These are phyloP conservation scores for Liodrosophila aerea DNA, from an alignment of 2,888 invertebrate genomes.

Conservation along the genomic window DNA sequence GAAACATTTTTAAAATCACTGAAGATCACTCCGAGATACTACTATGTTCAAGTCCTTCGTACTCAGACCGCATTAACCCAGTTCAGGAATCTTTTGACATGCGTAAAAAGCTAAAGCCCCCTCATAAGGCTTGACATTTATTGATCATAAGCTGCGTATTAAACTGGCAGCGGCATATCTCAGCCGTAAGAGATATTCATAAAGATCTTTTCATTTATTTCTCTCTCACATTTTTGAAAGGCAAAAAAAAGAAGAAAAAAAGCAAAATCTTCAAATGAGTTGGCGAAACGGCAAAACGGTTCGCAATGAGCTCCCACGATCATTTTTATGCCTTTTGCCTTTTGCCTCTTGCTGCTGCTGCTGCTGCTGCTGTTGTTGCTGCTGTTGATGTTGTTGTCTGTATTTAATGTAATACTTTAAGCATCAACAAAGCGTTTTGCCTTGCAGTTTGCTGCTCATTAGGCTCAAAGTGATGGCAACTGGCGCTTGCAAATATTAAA, in stretches of 20 bases:
- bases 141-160: conserved; percentile 76
- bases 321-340: conserved; percentile 41
- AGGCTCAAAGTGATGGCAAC: conserved; percentile 36
- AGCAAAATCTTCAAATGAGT: conserved; percentile 48
- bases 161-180: conserved; percentile 53
- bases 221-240: conserved; percentile 26
- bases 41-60: background rate
- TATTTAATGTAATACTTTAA: conserved; percentile 43
- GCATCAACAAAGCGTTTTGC: conserved; percentile 51
- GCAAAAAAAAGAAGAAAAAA: conserved; percentile 13
- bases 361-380: conserved; percentile 14
- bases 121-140: conserved; percentile 73
- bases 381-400: conserved; percentile 16
- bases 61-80: conserved; percentile 58
- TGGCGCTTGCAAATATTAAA: conserved; percentile 34
- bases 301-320: conserved; percentile 65
- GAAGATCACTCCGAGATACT: conserved; percentile 23
- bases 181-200: conserved; percentile 42
- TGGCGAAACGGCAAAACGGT: conserved; percentile 51
- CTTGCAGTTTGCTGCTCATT: conserved; percentile 50
- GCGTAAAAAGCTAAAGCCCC: conserved; percentile 41
- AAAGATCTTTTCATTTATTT: conserved; percentile 33
- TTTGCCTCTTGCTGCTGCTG: conserved; percentile 9
- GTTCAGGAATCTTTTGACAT: conserved; percentile 33
- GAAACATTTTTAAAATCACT: conserved; percentile 31